These are phyloP conservation scores for Belonocnema kinseyi DNA, from an alignment of 1,140 invertebrate species.

Conservation along the genomic window DNA sequence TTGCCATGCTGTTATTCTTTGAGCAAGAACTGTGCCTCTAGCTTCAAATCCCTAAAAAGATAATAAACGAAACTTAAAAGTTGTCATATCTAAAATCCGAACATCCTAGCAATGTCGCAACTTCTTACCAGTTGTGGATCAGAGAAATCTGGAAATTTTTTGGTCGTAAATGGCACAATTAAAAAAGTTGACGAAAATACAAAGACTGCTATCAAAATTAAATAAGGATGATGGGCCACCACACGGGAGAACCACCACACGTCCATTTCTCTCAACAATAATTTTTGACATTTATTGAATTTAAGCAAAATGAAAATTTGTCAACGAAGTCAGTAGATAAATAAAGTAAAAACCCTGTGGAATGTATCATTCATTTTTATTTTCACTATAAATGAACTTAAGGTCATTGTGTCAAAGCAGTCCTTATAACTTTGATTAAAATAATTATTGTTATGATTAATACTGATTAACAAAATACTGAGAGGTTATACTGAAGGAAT, in stretches of 20 bases:
- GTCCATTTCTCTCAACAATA: conserved; percentile 57
- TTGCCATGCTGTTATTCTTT: conserved; percentile 87
- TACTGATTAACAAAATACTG: conserved; percentile 7
- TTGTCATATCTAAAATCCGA: background rate
- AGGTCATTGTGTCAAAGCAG: background rate
- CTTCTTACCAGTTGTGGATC: conserved; percentile 83
- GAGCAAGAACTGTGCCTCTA: conserved; percentile 87
- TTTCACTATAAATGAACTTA: background rate
- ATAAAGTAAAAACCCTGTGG: background rate
- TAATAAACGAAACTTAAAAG: conserved; percentile 39
- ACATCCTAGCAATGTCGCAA: conserved; percentile 14
- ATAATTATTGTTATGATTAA: background rate
- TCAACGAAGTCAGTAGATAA: background rate
- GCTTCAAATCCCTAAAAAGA: conserved; percentile 88
- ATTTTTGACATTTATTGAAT: conserved; percentile 3
- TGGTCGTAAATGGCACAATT: conserved; percentile 82
- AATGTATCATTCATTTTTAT: background rate
- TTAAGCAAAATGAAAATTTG: background rate
- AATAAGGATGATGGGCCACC: conserved; percentile 85
- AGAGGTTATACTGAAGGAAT: background rate
- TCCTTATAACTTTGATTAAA: background rate
- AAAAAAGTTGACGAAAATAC: conserved; percentile 83
- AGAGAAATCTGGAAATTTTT: conserved; percentile 84
- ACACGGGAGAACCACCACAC: conserved; percentile 78
- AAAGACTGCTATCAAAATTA: conserved; percentile 82